Evolutionary conservation across 2,113 vertebrate genomes (phyloP).

Genomic region (Corythornis vintsioides): DNA sequence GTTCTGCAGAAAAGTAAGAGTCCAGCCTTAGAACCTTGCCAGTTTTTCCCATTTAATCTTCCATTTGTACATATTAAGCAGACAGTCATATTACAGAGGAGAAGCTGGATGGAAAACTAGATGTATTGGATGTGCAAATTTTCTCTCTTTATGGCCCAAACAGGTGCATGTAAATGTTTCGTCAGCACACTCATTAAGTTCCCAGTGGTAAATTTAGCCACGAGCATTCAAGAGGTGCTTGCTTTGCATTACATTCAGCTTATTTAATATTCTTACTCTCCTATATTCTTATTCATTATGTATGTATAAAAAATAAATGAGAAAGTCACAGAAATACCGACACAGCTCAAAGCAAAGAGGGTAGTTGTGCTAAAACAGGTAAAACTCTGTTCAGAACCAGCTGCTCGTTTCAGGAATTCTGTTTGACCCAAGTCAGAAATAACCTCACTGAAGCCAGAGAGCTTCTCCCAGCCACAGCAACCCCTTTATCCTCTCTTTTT

Average conservation of each 20-base stretch:
- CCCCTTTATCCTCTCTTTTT: background rate
- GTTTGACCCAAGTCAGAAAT: background rate
- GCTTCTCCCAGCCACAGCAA: background rate
- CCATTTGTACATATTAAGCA: background rate
- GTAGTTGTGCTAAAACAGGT: background rate
- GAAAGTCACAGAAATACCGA: background rate
- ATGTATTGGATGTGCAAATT: background rate
- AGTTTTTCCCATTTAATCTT: background rate
- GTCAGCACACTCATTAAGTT: slow-evolving; percentile 53
- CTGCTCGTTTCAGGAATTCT: background rate
- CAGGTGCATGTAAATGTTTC: slow-evolving; percentile 39
- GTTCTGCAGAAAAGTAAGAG: background rate
- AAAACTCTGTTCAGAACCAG: background rate
- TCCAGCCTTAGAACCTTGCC: background rate
- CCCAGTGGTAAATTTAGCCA: slow-evolving; percentile 48
- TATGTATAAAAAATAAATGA: slow-evolving; percentile 9
- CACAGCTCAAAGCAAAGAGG: background rate
- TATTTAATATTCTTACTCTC: slow-evolving; percentile 41
- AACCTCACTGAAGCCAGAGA: background rate
- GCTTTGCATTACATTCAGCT: slow-evolving; percentile 39
- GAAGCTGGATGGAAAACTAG: background rate
- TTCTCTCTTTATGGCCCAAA: background rate
- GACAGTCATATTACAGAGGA: background rate
- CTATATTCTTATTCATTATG: slow-evolving; percentile 22
- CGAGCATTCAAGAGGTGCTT: slow-evolving; percentile 24